A percentile compares a stretch with the other conserved stretches of the same genome.
Conservation (phyloP, 1,140 invertebrate species). For the Pogonomyrmex barbatus region DNA sequence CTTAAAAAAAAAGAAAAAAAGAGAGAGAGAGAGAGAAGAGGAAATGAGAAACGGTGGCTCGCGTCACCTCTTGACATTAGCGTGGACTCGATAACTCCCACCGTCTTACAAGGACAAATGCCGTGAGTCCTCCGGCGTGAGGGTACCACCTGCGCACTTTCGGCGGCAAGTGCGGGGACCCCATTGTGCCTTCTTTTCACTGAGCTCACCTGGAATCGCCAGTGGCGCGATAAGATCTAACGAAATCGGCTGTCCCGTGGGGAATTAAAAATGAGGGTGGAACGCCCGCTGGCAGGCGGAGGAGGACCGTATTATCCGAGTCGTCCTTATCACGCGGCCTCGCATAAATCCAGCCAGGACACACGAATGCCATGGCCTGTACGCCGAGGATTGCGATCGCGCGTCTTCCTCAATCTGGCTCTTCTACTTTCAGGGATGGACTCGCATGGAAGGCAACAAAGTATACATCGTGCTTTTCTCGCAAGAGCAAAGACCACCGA, state of each 20-base stretch:
- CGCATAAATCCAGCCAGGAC: slow-evolving; percentile 69
- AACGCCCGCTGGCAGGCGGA: slow-evolving; percentile 73
- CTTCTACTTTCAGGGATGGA: not conserved
- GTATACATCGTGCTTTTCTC: not conserved
- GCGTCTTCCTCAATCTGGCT: slow-evolving; percentile 26
- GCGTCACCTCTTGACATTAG: slow-evolving; percentile 43
- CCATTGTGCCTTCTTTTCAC: slow-evolving; percentile 70
- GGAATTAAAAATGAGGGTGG: slow-evolving; percentile 73
- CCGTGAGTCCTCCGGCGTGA: slow-evolving; percentile 35
- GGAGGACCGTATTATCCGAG: slow-evolving; percentile 74
- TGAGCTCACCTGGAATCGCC: slow-evolving; percentile 60
- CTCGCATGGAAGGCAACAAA: not conserved
- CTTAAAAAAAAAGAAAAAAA: slow-evolving; percentile 50
- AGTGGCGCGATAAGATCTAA: slow-evolving; percentile 72
- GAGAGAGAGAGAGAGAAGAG: slow-evolving; percentile 3
- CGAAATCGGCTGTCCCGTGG: slow-evolving; percentile 70
- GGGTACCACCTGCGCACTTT: slow-evolving; percentile 68
- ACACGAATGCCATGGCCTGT: slow-evolving; percentile 50
- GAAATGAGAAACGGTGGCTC: slow-evolving; percentile 31
- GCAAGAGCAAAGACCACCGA: too few species aligned
- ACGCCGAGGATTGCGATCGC: slow-evolving; percentile 53
- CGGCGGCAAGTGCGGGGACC: slow-evolving; percentile 45
- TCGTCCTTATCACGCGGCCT: slow-evolving; percentile 70
- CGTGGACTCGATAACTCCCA: slow-evolving; percentile 51
- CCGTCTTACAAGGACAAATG: slow-evolving; percentile 55